Conservation (phyloP, 2,888 invertebrate genomes). For the Coronaproctus castanopsis region DNA sequence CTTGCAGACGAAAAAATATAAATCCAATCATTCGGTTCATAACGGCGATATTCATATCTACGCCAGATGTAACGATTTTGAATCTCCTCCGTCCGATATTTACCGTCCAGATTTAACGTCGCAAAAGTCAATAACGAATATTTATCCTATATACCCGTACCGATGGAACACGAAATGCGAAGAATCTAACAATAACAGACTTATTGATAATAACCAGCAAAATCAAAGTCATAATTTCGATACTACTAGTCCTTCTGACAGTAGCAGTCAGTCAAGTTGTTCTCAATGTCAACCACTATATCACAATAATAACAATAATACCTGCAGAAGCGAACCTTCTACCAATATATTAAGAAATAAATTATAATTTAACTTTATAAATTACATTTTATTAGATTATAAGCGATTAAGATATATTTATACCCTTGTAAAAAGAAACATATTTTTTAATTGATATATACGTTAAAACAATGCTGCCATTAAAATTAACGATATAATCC, state of each 20-base stretch:
- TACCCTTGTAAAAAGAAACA: no score
- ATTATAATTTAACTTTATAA: neutral
- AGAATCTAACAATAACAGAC: neutral
- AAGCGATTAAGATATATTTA: no score
- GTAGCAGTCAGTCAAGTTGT: constrained; percentile 11
- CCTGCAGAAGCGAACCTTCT: constrained; percentile 7
- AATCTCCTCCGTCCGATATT: neutral
- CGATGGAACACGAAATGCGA: neutral
- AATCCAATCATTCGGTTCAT: neutral
- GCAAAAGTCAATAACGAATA: neutral
- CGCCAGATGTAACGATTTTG: neutral
- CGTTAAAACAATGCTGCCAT: no score
- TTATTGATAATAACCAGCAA: no score
- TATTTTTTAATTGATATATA: no score
- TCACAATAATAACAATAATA: no score
- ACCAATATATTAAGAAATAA: constrained; percentile 7
- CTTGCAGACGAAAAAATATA: neutral
- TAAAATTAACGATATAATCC: no score
- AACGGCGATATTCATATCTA: neutral
- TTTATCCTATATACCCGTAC: neutral
- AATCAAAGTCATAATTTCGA: neutral
- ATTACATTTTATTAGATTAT: no score
- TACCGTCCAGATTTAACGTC: neutral
- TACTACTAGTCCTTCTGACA: constrained; percentile 7
- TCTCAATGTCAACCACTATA: constrained; percentile 11